A percentile compares a stretch with the other conserved stretches of the same genome.
phyloP scores from a whole-genome alignment of 1,140 invertebrate species.

The Drosophila insularis region DNA sequence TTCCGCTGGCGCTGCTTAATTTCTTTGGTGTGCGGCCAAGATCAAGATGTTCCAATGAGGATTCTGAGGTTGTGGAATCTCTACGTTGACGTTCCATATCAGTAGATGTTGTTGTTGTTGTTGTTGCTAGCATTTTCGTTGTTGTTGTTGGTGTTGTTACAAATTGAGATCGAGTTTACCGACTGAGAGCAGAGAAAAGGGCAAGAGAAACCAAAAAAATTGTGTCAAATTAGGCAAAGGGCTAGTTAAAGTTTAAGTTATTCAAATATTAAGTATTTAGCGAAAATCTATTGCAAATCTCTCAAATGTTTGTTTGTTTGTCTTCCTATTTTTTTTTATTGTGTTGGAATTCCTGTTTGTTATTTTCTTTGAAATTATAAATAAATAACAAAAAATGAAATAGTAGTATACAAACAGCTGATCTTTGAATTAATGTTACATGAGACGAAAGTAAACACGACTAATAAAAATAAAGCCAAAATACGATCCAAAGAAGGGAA shows the following conservation, averaged over 20 bases:
- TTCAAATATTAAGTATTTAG: no score
- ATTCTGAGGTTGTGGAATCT: conserved; percentile 78
- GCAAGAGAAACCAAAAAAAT: not conserved
- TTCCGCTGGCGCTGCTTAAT: conserved; percentile 54
- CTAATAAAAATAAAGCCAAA: conserved; percentile 15
- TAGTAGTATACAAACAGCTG: conserved; percentile 3
- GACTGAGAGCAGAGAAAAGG: not conserved
- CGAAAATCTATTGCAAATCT: no score
- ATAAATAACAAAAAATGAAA: not conserved
- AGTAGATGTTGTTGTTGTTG: conserved; percentile 25
- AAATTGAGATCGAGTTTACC: conserved; percentile 8
- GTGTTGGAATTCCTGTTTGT: not conserved
- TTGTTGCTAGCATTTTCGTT: conserved; percentile 61
- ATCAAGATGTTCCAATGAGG: conserved; percentile 79
- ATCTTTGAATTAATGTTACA: conserved; percentile 1
- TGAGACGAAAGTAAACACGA: conserved; percentile 6
- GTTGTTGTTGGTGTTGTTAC: conserved; percentile 20
- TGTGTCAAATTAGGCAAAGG: no score
- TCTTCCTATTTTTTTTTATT: not conserved
- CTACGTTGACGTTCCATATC: conserved; percentile 71
- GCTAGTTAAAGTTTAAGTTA: no score
- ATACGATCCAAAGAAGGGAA: not conserved
- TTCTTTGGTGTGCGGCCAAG: conserved; percentile 79
- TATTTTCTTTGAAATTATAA: not conserved
- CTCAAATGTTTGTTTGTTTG: not conserved